Conservation (phyloP, 2,113 vertebrate species). For the Motacilla alba region DNA sequence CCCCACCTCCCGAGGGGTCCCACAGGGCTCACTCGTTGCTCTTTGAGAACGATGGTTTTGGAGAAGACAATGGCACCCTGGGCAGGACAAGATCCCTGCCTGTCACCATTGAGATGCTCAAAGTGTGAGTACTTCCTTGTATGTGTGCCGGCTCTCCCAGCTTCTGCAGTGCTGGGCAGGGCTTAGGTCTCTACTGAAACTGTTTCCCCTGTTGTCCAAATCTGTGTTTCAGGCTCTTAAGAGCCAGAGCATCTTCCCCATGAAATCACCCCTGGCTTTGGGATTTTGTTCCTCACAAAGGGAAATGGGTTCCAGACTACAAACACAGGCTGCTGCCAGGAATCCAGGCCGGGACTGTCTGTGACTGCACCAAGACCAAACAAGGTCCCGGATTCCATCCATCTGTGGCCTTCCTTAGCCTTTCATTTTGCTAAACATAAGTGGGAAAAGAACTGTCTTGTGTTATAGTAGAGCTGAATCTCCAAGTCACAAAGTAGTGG, state of each 20-base stretch:
- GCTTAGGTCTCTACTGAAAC: neutral
- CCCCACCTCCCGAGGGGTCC: conserved; percentile 82
- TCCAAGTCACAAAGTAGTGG: neutral
- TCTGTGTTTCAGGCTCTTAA: neutral
- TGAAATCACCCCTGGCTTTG: neutral
- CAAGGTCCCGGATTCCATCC: neutral
- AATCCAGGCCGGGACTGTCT: neutral
- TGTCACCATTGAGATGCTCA: conserved; percentile 93
- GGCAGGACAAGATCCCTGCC: conserved; percentile 85
- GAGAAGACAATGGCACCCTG: conserved; percentile 75
- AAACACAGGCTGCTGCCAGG: neutral
- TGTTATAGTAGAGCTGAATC: neutral
- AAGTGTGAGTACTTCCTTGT: conserved; percentile 85
- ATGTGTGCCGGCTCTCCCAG: rapidly evolving
- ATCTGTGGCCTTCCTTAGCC: neutral
- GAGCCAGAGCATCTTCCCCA: neutral
- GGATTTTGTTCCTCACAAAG: neutral
- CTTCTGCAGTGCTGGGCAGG: neutral
- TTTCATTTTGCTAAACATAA: neutral
- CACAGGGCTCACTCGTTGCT: conserved; percentile 90
- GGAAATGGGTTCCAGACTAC: neutral
- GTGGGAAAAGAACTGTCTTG: neutral
- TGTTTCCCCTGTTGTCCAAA: neutral
- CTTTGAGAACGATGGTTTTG: conserved; percentile 83
- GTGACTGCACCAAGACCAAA: neutral